Percentiles rank a stretch among this genome's conserved stretches.
Conservation (phyloP, 2,888 invertebrate species). For the Eristalis intricaria region DNA sequence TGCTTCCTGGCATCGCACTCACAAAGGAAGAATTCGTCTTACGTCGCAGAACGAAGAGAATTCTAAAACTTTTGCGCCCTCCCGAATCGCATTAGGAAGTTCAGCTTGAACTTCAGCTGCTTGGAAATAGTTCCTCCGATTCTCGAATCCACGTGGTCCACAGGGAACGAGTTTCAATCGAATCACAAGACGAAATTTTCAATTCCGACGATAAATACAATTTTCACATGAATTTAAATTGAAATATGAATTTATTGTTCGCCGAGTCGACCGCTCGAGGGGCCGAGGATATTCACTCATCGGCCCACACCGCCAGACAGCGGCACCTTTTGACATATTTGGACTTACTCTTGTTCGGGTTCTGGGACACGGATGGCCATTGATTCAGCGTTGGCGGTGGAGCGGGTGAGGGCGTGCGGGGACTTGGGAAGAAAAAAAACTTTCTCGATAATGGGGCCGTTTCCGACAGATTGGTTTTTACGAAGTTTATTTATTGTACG, state of each 20-base stretch:
- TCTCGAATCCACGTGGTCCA: background rate
- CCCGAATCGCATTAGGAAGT: constrained; percentile 50
- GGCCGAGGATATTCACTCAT: background rate
- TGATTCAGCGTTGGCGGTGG: background rate
- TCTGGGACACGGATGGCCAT: constrained; percentile 2
- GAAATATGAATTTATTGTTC: constrained; percentile 65
- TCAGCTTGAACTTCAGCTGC: background rate
- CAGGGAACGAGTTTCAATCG: constrained; percentile 20
- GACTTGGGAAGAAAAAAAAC: constrained; percentile 24
- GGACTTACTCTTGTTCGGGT: constrained; percentile 7
- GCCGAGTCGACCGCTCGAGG: background rate
- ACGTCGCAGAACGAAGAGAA: background rate
- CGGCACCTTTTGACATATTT: constrained; percentile 30
- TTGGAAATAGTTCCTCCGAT: constrained; percentile 23
- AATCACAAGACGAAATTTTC: constrained; percentile 12
- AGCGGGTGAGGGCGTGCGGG: background rate
- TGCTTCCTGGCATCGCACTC: constrained; percentile 41
- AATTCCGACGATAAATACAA: constrained; percentile 56
- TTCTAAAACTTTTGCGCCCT: constrained; percentile 11
- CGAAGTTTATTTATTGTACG: constrained; percentile 57
- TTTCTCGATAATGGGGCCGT: constrained; percentile 65
- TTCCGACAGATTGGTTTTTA: constrained; percentile 63
- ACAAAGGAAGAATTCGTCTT: constrained; percentile 28
- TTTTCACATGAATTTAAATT: constrained; percentile 58
- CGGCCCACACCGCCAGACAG: background rate